phyloP scores from a whole-genome alignment of 2,888 invertebrate species.

The Mimachlamys varia region DNA sequence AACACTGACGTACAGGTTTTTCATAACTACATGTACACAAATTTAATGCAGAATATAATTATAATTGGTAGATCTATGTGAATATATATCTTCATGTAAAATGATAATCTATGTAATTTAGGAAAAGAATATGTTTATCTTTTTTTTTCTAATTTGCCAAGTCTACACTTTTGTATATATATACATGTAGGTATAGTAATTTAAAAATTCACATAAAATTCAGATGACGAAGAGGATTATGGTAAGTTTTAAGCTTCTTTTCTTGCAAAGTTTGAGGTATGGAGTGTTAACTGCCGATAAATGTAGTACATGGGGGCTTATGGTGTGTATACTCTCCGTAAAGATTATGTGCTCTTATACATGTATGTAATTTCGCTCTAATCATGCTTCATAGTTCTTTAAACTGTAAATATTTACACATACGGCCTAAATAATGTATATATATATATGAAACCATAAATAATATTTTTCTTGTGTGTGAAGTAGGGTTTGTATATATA shows the following conservation, averaged over 20 bases:
- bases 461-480: background rate
- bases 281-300: background rate
- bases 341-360: constrained; percentile 15
- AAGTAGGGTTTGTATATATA: background rate
- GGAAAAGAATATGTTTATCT: too few species aligned
- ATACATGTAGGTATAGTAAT: background rate
- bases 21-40: too few species aligned
- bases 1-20: too few species aligned
- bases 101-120: too few species aligned
- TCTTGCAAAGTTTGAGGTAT: constrained; percentile 25
- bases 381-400: background rate
- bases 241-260: constrained; percentile 29
- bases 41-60: too few species aligned
- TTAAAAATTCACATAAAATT: constrained; percentile 25
- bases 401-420: constrained; percentile 26
- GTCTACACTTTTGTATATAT: background rate
- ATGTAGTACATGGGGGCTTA: constrained; percentile 15
- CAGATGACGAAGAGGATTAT: constrained; percentile 22
- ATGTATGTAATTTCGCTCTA: background rate
- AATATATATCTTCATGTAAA: too few species aligned
- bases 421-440: constrained; percentile 26
- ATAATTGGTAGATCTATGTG: too few species aligned
- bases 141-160: background rate
- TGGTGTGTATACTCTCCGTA: background rate
- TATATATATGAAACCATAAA: constrained; percentile 11